Base-by-base conservation (phyloP, 2,113 vertebrate genomes). In the Hystrix brachyura region DNA sequence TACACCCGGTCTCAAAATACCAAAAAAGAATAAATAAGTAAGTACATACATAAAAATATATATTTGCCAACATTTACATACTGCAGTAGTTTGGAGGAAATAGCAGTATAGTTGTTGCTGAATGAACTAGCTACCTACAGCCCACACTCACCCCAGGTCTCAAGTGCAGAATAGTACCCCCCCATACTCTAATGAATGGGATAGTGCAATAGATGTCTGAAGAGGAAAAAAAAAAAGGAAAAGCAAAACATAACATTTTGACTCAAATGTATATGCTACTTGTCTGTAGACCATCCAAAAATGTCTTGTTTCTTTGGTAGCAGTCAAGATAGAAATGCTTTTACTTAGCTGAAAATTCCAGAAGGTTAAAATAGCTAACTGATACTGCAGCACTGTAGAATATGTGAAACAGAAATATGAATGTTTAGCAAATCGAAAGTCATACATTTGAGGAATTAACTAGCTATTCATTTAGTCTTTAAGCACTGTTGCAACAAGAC, bases 401-500 rank as follows among this genome's bases (percentile, higher is more conserved):
- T 97, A 94, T 95, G 94, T 34, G 79, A 97, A 38, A 5, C 69
- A 55, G 60, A 4, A 14, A 87, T 96, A 96, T 92, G 55, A 98
- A 96, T 97, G 96, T 97, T 98, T 98, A 97, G 95, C 97, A 98
- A 98, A 96, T 95, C 53, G 29, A 98, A 98, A 96, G 72, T 71
- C 64, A 92, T 92, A 97, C 76, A 98, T 98, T 82, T 95, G 94
- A 98, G 95, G 96, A 97, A 98, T 97, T 98, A 98, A 97, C 97
- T 97, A 92, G 95, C 97, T 98, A 96, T 95, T 98, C 98, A 97
- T 97, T 98, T 97, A 96, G 0, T 96, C 67, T 96, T 97, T 96
- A 98, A 97, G 94, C 92, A 97, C 97, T 98, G 97, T 94, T 96
- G 96, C 93, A 97, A 96, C 96, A 98, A 98, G 97, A 98, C 74